Evolutionary conservation across 2,113 vertebrate species (phyloP), one percentile per base, ranked within the genome.

Genomic region (Boulengeromyrus knoepffleri): DNA sequence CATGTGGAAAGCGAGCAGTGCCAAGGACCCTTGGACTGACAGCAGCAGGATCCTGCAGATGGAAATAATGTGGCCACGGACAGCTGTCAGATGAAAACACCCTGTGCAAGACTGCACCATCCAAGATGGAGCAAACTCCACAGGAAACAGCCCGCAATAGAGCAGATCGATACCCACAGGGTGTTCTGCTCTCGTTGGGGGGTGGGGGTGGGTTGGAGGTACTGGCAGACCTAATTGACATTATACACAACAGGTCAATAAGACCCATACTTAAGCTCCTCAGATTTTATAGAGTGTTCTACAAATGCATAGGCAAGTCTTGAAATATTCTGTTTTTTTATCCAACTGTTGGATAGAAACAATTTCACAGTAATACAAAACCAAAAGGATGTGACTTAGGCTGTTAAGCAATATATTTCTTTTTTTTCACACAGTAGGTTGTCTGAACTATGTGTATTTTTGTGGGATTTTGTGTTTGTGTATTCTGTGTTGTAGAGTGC

Each of bases 151-250:
- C 66, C 93, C 90, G 91, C 74, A 90, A 92, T 0, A 91, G 3
- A 92, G 1, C 45, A 90, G 94, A 97, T 97, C 96, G 74, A 97
- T 97, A 94, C 90, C 91, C 87, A 90, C 93, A 74, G 46, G 91
- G 93, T 90, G 95, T 92, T 92, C 84, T 92, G 92, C 94, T 93
- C 92, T 90, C 5, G 58, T 27, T 70, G 92, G 89, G 88, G 88
- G 0, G 50, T 27, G n/a, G 90, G 46, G 15, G 2, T 13, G 13
- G 13, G 49, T 21, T 56, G 17, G 19, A 10, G 39, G 27, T 10
- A 52, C 19, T 84, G 91, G 89, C 7, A 92, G 92, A 86, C 89
- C 90, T 89, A 91, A 45, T 31, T 47, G 90, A 85, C 90, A 93
- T 47, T 85, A 10, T 91, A 89, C 90, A 89, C 89, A 90, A 91